These are phyloP conservation scores for Brachypteracias leptosomus DNA, from an alignment of 2,113 vertebrate genomes.

Conservation along the genomic window DNA sequence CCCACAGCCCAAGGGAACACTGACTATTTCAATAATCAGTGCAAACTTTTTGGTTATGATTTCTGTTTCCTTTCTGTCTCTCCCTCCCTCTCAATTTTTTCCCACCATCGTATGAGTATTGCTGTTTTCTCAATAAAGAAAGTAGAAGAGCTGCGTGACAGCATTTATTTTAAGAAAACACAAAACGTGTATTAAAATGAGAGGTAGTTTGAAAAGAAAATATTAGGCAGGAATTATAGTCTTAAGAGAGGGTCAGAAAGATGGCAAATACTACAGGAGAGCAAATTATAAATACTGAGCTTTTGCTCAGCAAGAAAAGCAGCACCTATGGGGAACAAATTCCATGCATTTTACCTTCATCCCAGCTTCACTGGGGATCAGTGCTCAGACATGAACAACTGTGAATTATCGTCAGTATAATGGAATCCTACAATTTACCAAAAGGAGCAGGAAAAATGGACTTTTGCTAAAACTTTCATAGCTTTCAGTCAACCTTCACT, in stretches of 20 bases:
- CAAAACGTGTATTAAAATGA: background rate
- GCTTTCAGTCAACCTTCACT: conserved; percentile 48
- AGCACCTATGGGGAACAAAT: conserved; percentile 33
- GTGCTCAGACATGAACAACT: conserved; percentile 30
- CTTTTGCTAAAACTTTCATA: conserved; percentile 48
- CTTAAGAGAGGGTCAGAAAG: background rate
- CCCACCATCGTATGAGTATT: background rate
- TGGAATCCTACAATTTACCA: conserved; percentile 65
- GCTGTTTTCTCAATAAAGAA: conserved; percentile 63
- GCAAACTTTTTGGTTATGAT: conserved; percentile 40
- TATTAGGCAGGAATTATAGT: accelerated
- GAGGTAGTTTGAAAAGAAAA: conserved; percentile 15
- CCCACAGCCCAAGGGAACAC: conserved; percentile 25
- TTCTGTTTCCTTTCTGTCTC: conserved; percentile 64
- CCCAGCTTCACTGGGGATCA: conserved; percentile 19
- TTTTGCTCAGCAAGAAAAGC: background rate
- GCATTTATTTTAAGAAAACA: conserved; percentile 54
- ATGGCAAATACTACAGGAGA: background rate
- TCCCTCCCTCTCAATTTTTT: conserved; percentile 49
- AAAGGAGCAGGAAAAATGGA: conserved; percentile 60
- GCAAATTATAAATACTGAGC: background rate
- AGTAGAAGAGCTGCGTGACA: background rate
- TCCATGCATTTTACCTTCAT: conserved; percentile 35
- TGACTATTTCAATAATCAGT: conserved; percentile 56
- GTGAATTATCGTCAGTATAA: conserved; percentile 46